Evolutionary conservation across 2,797 vertebrate genomes (phyloP), one percentile per base, ranked within the genome.

Genomic region (Dendrocincla tyrannina): DNA sequence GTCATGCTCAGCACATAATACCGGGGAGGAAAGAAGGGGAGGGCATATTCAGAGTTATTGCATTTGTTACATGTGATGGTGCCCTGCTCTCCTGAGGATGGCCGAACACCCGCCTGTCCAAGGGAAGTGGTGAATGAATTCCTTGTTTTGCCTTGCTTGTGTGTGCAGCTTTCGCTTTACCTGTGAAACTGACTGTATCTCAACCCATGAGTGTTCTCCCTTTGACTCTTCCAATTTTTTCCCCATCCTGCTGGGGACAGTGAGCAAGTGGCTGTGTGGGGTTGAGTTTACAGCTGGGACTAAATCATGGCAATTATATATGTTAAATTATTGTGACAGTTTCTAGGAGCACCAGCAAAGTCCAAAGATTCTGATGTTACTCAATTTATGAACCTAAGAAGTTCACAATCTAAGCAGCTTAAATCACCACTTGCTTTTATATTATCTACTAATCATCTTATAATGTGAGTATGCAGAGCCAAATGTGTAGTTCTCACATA

Each of bases 1-100:
- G 10, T 13, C 47, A 67, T 33, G 17, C 35, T 72, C 32, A 55
- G 52, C 35, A 39, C 27, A 13, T 17, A 44, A 12, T 15, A 49
- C 4, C 27, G 30, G 9, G 25, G 20, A 66, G 68, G 42, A 22
- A 66, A 12, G 50, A 70, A 67, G 23, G 39, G 32, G n/a, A 20
- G 19, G 19, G 13, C 0, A 0, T 0, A 0, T 33, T 55, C n/a
- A 22, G 20, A 82, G 28, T 11, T 39, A 7, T 0, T 1, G 32
- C 7, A 33, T 73, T 92, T 73, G 28, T 56, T 27, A 23, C 9
- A 12, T 7, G 10, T 11, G 24, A 50, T 0, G 0, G 41, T 60
- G 15, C 32, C 0, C 0, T 30, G 32, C 53, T 55, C 18, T 55
- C 17, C 72, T 60, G 77, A n/a, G 35, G 27, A 10, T 77, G 66